Evolutionary conservation across 2,113 vertebrate genomes (phyloP).

Genomic region (Scolopax mira): DNA sequence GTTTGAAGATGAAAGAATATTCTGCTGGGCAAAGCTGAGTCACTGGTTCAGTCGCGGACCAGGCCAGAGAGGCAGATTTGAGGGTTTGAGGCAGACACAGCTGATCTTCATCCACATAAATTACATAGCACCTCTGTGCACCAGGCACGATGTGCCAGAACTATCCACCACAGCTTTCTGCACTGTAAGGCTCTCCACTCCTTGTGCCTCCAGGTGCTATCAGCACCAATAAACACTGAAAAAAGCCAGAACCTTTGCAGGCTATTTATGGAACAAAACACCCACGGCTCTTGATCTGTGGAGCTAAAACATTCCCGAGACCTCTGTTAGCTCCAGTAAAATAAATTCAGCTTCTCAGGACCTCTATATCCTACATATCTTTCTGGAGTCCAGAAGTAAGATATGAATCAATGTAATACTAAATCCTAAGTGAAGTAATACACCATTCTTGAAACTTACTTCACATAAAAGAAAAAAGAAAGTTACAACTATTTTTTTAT

Average conservation of each 20-base stretch:
- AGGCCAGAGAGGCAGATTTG: background rate
- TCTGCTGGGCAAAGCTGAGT: background rate
- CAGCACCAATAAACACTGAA: background rate
- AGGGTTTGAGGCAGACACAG: background rate
- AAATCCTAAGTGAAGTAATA: background rate
- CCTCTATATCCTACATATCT: background rate
- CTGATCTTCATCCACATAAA: background rate
- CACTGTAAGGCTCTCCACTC: background rate
- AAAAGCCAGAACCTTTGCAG: background rate
- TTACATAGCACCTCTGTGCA: accelerated
- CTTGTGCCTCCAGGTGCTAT: background rate
- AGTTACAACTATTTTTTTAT: background rate
- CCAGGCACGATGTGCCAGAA: background rate
- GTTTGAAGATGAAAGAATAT: background rate
- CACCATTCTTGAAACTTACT: background rate
- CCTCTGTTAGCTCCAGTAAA: background rate
- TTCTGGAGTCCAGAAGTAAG: background rate
- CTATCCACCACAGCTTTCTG: accelerated
- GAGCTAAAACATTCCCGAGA: background rate
- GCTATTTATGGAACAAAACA: background rate
- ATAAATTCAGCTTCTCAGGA: background rate
- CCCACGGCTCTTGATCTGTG: background rate
- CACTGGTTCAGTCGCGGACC: background rate
- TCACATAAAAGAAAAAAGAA: background rate
- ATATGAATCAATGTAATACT: background rate